Percentiles rank a stretch among this genome's conserved stretches.
Evolutionary conservation across 2,113 vertebrate species (phyloP).

Genomic region (Syngnathus floridae): DNA sequence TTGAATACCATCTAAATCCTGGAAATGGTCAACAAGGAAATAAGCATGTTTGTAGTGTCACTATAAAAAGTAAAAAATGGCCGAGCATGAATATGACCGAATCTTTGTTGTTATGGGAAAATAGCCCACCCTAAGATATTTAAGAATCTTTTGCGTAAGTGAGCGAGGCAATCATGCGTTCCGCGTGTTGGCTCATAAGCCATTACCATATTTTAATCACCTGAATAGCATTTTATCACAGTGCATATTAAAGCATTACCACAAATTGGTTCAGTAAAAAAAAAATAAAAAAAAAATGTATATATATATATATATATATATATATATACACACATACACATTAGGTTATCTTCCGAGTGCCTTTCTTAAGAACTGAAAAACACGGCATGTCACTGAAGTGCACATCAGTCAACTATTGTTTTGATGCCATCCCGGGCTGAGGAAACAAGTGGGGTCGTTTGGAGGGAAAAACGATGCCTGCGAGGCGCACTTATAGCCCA

Average conservation of each 20-base stretch:
- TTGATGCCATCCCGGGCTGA: constrained; percentile 26
- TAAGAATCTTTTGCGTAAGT: constrained; percentile 22
- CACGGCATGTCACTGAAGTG: constrained; percentile 30
- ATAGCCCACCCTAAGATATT: constrained; percentile 13
- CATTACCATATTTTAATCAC: constrained; percentile 48
- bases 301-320: no score
- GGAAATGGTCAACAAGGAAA: no score
- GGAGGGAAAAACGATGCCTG: constrained; percentile 40
- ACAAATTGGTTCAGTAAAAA: constrained; percentile 41
- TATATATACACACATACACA: constrained; percentile 10
- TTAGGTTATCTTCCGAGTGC: constrained; percentile 45
- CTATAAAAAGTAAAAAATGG: not conserved
- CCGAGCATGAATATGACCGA: not conserved
- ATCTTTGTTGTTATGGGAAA: not conserved
- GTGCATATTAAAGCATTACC: constrained; percentile 51
- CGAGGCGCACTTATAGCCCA: constrained; percentile 51
- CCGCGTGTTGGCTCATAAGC: constrained; percentile 36
- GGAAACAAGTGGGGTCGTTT: constrained; percentile 34
- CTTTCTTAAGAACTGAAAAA: constrained; percentile 39
- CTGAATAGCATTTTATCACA: constrained; percentile 48
- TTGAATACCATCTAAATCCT: no score
- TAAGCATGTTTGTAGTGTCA: no score
- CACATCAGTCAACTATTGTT: constrained; percentile 45
- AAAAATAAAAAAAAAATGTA: constrained; percentile 24
- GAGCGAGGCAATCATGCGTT: constrained; percentile 15